A percentile compares a stretch with the other conserved stretches of the same genome.
Evolutionary conservation across 2,888 invertebrate species (phyloP).

Genomic region (Drosophila monieri): DNA sequence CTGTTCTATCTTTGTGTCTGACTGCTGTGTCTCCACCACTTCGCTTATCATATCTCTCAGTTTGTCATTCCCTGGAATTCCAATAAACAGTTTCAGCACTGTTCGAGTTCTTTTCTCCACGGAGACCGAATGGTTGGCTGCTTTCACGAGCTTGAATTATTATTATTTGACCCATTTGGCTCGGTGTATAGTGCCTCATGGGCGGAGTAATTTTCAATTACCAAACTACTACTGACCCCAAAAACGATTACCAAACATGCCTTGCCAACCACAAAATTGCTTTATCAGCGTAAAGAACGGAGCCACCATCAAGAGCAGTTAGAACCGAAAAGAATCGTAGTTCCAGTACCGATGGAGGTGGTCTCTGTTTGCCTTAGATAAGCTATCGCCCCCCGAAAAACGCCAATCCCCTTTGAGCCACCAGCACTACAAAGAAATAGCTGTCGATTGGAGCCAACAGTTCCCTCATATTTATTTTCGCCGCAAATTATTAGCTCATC

Average conservation of each 20-base stretch:
- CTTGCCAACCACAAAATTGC: conserved; percentile 36
- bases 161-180: conserved; percentile 54
- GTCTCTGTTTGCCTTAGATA: conserved; percentile 56
- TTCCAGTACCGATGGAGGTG: conserved; percentile 25
- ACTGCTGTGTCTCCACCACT: conserved; percentile 29
- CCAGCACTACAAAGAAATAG: conserved; percentile 13
- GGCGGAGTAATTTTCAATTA: conserved; percentile 61
- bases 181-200: conserved; percentile 19
- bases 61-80: conserved; percentile 36
- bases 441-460: conserved; percentile 19
- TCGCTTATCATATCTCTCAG: conserved; percentile 24
- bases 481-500: conserved; percentile 43
- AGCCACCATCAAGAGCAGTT: conserved; percentile 15
- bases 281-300: conserved; percentile 41
- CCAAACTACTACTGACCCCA: conserved; percentile 72
- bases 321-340: conserved; percentile 1
- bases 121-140: not conserved
- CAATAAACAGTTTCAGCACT: conserved; percentile 32
- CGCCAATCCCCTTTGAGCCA: conserved; percentile 6
- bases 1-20: conserved; percentile 15
- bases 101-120: conserved; percentile 20
- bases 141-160: conserved; percentile 13
- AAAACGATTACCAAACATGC: conserved; percentile 48
- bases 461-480: conserved; percentile 25
- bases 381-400: conserved; percentile 50